Base-by-base conservation (phyloP, 2,888 invertebrate species). In the Idaea aversata region DNA sequence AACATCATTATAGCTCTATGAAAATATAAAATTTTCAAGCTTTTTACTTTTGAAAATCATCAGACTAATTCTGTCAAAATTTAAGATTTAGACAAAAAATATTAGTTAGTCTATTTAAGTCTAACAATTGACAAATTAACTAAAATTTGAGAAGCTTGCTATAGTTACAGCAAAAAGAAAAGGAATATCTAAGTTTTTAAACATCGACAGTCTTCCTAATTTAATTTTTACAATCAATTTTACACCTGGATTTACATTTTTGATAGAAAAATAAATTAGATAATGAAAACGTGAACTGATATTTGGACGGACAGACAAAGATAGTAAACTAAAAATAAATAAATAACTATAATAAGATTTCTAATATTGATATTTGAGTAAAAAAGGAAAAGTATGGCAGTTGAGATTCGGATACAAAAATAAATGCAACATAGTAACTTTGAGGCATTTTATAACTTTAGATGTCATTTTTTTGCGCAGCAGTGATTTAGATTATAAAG, bases 301-400 rank as follows among this genome's bases (percentile, higher is more conserved):
- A 80, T 75, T 84, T 91, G 92, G 92, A 93, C 92, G 92, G 92
- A 93, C 88, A 90, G 90, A 90, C 85, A 86, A 76, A 89, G 85
- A 86, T 83, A 79, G 79, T 84, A 85, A 81, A 79, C 68, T 76
- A 79, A 75, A 78, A 78, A 76, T 77, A 75, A 72, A 77, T 73
- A 75, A 74, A 67, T 75, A 75, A 77, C 76, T 72, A 71, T 74
- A 60, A 61, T 64, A 72, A 72, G 73, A 65, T 63, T 68, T 69
- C 60, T n/a, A 64, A 74, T 47, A 47, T 47, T 47, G 47, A 13
- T 7, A 47, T 47, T 10, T 47, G 47, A 10, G 13, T 47, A 47
- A 47, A 47, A 47, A 47, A 10, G 47, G 47, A 47, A 47, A 47
- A 47, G 47, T 10, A 13, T 47, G 7, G 47, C 47, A 47, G 47